Evolutionary conservation across 2,797 vertebrate species (phyloP).

Genomic region (Sebastes melanostomus): DNA sequence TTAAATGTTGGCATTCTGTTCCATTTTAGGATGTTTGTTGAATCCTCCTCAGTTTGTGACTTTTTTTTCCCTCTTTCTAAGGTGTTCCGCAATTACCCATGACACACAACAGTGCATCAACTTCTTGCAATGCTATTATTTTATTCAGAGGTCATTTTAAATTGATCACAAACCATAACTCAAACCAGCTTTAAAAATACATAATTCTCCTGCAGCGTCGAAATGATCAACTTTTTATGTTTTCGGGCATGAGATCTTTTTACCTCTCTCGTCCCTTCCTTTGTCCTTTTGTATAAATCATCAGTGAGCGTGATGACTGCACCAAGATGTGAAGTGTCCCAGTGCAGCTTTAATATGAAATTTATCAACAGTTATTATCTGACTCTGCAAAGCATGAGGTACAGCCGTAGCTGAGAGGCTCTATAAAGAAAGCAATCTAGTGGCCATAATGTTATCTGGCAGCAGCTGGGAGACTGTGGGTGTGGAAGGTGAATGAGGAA

Average conservation of each 20-base stretch:
- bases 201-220: not conserved
- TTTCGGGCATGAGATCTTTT: not conserved
- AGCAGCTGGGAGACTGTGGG: conserved; percentile 16
- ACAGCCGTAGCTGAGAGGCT: conserved; percentile 29
- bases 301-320: conserved; percentile 7
- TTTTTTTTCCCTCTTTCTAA: not conserved
- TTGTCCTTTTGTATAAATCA: conserved; percentile 11
- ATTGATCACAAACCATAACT: not conserved
- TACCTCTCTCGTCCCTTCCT: not conserved
- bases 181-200: not conserved
- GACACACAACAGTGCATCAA: not conserved
- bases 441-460: conserved; percentile 36
- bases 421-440: conserved; percentile 49
- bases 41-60: not conserved
- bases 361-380: conserved; percentile 51
- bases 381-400: conserved; percentile 28
- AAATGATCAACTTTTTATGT: not conserved
- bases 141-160: not conserved
- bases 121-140: not conserved
- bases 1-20: not conserved
- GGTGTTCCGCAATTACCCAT: not conserved
- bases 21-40: not conserved
- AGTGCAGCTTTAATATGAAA: conserved; percentile 47
- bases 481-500: conserved; percentile 14
- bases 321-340: conserved; percentile 32